Conservation (phyloP, 2,797 vertebrate species). For the Eutrigla gurnardus region DNA sequence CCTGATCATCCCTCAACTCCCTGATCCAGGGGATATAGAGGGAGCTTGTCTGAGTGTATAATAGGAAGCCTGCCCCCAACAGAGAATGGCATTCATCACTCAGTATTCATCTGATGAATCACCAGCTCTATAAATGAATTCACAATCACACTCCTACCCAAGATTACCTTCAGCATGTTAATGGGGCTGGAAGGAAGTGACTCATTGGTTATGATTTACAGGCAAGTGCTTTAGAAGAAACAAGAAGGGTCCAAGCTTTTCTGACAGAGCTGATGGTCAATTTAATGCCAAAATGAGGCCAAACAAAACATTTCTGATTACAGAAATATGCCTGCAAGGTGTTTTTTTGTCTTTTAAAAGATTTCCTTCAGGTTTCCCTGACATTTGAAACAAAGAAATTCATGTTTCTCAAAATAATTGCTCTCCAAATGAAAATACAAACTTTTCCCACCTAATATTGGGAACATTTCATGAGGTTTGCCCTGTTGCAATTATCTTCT, state of each 20-base stretch:
- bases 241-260: slow-evolving; percentile 36
- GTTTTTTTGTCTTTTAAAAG: not conserved
- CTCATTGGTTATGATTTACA: slow-evolving; percentile 70
- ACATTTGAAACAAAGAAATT: not conserved
- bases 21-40: slow-evolving; percentile 11
- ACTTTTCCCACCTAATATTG: not conserved
- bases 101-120: slow-evolving; percentile 72
- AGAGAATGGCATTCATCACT: slow-evolving; percentile 55
- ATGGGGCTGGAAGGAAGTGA: slow-evolving; percentile 71
- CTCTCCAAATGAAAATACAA: slow-evolving; percentile 2
- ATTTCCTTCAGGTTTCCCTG: not conserved
- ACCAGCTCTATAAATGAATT: slow-evolving; percentile 71
- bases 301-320: slow-evolving; percentile 35
- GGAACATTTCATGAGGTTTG: not conserved
- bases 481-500: not conserved
- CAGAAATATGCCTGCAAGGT: not conserved
- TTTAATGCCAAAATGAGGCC: not conserved
- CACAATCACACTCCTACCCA: slow-evolving; percentile 66
- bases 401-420: not conserved
- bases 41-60: slow-evolving; percentile 39
- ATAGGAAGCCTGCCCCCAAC: slow-evolving; percentile 47
- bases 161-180: slow-evolving; percentile 65
- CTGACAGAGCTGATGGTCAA: slow-evolving; percentile 32
- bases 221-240: slow-evolving; percentile 43
- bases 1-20: slow-evolving; percentile 16